Base-by-base conservation (phyloP, 2,797 vertebrate species). In the Eulemur rubriventer region DNA sequence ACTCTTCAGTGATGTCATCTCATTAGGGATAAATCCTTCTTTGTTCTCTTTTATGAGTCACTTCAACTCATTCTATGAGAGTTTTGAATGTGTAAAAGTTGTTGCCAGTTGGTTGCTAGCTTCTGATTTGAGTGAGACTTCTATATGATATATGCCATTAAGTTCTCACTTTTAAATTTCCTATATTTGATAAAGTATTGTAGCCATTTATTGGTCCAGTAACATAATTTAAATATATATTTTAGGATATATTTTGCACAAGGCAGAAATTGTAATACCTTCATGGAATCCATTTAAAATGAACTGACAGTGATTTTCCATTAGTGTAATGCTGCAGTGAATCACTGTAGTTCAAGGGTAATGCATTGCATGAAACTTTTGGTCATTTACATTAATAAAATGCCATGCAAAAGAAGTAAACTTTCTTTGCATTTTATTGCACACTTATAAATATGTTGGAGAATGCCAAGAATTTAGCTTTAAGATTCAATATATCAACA, bases 211-310 rank as follows among this genome's bases (percentile, higher is more conserved):
- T 87, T 96, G 88, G 61, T 97, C 83, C 61, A 61, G 12, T 93
- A 61, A 81, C 85, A 72, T 94, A 88, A 67, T 97, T 97, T 96
- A 97, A 97, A 96, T 96, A 87, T 85, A 84, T 38, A 88, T 86
- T 52, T 50, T 17, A 52, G 46, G 43, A 41, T 87, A 0, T 95
- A 98, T 96, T 97, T 97, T 97, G 76, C 96, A 89, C 4, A 72
- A 73, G 43, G 57, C 30, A 67, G 70, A 73, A 75, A 85, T 80
- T 96, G 24, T 30, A 96, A 75, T 91, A 78, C 35, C 35, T 73
- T 96, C 48, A 61, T 50, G 85, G 55, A 87, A 72, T 55, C 50
- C 61, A 89, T 93, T 93, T 96, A 93, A 96, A 75, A 0, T 98
- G 86, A 96, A 97, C 69, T 80, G 95, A 92, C 83, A 86, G 93